A percentile compares a stretch with the other conserved stretches of the same genome.
These are phyloP conservation scores for Phalacrocorax pelagicus DNA, from an alignment of 2,113 vertebrate genomes.

Conservation along the genomic window DNA sequence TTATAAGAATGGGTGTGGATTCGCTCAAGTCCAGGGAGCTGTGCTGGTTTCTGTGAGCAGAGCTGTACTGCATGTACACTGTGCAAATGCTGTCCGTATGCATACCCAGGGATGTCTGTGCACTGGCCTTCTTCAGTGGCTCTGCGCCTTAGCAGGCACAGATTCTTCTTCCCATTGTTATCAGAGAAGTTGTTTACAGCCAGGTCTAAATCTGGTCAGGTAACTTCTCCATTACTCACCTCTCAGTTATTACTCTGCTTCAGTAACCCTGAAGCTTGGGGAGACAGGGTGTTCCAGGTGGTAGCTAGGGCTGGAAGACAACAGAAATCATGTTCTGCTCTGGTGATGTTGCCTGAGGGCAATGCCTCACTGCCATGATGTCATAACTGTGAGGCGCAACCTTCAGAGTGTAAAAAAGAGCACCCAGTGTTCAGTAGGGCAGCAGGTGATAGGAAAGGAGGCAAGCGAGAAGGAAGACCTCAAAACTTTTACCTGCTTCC, in stretches of 20 bases:
- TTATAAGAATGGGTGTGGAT: background rate
- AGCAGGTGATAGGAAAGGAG: background rate
- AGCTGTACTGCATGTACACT: background rate
- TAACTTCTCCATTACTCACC: constrained; percentile 60
- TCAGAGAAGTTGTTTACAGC: background rate
- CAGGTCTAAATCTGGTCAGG: constrained; percentile 24
- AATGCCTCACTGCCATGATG: background rate
- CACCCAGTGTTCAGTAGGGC: background rate
- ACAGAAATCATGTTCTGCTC: constrained; percentile 7
- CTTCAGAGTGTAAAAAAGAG: background rate
- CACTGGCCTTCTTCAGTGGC: background rate
- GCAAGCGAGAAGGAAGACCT: background rate
- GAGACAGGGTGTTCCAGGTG: background rate
- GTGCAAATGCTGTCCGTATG: background rate
- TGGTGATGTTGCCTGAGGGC: constrained; percentile 12
- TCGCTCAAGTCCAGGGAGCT: background rate
- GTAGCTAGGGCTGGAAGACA: background rate
- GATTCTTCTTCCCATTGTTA: background rate
- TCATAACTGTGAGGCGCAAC: background rate
- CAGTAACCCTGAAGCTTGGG: background rate
- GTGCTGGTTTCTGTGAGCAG: background rate
- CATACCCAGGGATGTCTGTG: background rate
- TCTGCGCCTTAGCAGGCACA: background rate
- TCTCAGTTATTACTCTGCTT: constrained; percentile 49
- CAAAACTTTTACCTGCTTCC: background rate